These are phyloP conservation scores for Pelochelys cantorii DNA, from an alignment of 2,797 vertebrate genomes.

Conservation along the genomic window DNA sequence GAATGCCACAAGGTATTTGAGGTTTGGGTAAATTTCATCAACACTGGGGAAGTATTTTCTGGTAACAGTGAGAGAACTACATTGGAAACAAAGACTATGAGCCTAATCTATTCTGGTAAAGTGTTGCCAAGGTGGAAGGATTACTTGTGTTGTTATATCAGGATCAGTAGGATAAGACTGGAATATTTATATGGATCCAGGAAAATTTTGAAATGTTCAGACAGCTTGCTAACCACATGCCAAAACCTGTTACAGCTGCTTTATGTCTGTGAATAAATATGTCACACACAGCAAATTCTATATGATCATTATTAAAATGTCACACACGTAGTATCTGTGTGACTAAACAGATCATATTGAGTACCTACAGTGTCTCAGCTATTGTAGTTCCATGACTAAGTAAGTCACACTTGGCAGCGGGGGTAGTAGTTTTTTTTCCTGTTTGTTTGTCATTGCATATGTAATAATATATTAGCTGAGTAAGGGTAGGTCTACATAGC, in stretches of 20 bases:
- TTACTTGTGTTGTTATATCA: background rate
- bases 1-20: background rate
- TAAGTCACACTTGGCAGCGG: background rate
- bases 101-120: background rate
- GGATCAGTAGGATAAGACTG: background rate
- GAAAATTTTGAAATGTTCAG: background rate
- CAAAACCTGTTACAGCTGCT: background rate
- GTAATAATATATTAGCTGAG: background rate
- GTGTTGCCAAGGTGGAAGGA: background rate
- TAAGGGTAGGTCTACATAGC: background rate
- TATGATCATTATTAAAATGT: background rate
- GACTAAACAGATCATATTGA: background rate
- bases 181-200: background rate
- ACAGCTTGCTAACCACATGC: background rate
- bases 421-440: too few species aligned
- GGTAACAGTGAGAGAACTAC: background rate
- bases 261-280: background rate
- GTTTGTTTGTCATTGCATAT: background rate
- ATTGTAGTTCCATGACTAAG: background rate
- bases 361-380: background rate
- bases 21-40: slow-evolving; percentile 5
- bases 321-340: background rate
- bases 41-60: background rate
- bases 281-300: background rate
- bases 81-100: background rate